Evolutionary conservation across 2,113 vertebrate species (phyloP).

Genomic region (Solenodon paradoxus): DNA sequence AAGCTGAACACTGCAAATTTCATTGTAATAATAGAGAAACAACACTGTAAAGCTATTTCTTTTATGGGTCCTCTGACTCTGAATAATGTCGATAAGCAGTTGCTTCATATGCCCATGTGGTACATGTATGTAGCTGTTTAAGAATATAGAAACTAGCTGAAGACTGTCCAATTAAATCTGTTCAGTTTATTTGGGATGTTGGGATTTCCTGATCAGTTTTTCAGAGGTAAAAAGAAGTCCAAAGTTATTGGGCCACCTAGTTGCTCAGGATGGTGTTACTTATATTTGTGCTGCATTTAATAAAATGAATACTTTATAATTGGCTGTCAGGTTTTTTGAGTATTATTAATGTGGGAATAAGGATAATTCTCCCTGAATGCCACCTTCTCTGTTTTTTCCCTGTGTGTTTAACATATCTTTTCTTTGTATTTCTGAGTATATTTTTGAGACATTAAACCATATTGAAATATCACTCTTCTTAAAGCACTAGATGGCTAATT

Average conservation of each 20-base stretch:
- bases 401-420: background rate
- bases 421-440: slow-evolving; percentile 2
- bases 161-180: background rate
- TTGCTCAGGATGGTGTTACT: slow-evolving; percentile 40
- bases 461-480: slow-evolving; percentile 31
- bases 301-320: slow-evolving; percentile 33
- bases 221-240: background rate
- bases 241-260: background rate
- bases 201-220: slow-evolving; percentile 32
- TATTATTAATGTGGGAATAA: background rate
- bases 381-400: slow-evolving; percentile 10
- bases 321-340: slow-evolving; percentile 19
- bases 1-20: background rate
- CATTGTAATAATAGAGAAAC: background rate
- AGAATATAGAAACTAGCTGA: background rate
- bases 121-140: slow-evolving; percentile 7
- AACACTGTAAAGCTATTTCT: background rate
- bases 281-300: slow-evolving; percentile 8
- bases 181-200: slow-evolving; percentile 17
- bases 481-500: slow-evolving; percentile 42
- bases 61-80: background rate
- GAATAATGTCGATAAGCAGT: background rate
- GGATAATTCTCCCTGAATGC: background rate
- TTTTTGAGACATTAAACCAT: background rate
- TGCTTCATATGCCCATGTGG: background rate